A percentile compares a stretch with the other conserved stretches of the same genome.
Evolutionary conservation across 2,113 vertebrate genomes (phyloP).

Genomic region (Ellobius talpinus): DNA sequence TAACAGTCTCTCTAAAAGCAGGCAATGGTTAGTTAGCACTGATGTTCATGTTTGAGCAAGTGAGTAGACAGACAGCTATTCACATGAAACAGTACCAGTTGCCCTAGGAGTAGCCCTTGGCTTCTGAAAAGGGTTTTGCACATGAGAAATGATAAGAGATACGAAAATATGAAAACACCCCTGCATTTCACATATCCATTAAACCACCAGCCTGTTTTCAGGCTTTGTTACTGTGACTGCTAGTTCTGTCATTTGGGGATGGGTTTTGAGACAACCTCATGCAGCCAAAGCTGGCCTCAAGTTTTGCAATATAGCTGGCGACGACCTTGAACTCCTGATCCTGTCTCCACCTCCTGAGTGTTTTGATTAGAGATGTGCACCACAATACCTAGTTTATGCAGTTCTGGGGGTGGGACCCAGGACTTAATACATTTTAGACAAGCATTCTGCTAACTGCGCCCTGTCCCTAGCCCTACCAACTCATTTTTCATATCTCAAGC

Average conservation of each 20-base stretch:
- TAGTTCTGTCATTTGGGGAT: background rate
- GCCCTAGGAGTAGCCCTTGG: background rate
- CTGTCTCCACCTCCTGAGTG: background rate
- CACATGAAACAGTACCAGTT: background rate
- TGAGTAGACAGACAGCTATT: background rate
- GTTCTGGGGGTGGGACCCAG: background rate
- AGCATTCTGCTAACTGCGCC: background rate
- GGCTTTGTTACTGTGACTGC: background rate
- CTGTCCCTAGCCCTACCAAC: no score
- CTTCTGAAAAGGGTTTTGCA: background rate
- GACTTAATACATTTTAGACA: background rate
- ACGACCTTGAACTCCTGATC: background rate
- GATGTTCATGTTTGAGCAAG: background rate
- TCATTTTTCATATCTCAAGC: background rate
- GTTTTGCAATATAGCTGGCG: background rate
- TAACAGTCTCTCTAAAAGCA: background rate
- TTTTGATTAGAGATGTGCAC: background rate
- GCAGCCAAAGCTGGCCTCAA: background rate
- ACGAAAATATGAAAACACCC: background rate
- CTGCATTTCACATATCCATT: background rate
- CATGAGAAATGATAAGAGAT: background rate
- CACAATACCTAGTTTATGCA: background rate
- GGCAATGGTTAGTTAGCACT: background rate
- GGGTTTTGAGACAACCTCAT: background rate
- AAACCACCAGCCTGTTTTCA: background rate